Evolutionary conservation across 37 sponge, comb jelly and placozoan species (phyloP).

Genomic region (Aphrocallistes beatrix): DNA sequence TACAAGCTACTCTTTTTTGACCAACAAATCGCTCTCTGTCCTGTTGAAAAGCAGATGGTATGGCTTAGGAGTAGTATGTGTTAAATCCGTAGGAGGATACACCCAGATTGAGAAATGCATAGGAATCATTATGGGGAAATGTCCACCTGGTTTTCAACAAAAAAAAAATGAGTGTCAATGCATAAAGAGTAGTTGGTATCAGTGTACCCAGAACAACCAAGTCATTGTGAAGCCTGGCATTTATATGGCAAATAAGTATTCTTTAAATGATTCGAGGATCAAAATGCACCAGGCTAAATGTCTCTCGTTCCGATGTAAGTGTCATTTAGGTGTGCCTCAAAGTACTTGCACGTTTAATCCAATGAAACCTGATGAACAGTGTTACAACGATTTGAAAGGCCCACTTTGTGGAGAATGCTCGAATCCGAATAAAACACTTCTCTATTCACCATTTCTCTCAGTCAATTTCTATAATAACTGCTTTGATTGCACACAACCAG

Average conservation of each 20-base stretch:
- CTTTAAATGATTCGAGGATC: background rate
- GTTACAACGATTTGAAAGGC: background rate
- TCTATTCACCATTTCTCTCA: background rate
- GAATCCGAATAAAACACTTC: background rate
- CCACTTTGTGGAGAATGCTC: background rate
- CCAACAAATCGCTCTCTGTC: background rate
- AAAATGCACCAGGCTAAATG: background rate
- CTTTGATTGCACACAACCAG: background rate
- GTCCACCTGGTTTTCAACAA: background rate
- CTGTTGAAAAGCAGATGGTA: background rate
- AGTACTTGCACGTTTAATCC: background rate
- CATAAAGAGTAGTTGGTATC: background rate
- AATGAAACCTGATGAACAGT: background rate
- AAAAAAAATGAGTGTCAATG: background rate
- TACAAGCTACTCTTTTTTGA: background rate
- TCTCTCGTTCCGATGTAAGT: background rate
- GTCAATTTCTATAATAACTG: background rate
- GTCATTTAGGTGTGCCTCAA: background rate
- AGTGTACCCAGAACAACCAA: background rate
- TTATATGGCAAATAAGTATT: background rate
- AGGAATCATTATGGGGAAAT: background rate
- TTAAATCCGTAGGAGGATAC: background rate
- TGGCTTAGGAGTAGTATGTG: background rate
- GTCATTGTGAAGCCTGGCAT: background rate
- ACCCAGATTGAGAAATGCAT: background rate